Conservation (phyloP, 1,140 invertebrate species). For the Drosophila sulfurigaster region DNA sequence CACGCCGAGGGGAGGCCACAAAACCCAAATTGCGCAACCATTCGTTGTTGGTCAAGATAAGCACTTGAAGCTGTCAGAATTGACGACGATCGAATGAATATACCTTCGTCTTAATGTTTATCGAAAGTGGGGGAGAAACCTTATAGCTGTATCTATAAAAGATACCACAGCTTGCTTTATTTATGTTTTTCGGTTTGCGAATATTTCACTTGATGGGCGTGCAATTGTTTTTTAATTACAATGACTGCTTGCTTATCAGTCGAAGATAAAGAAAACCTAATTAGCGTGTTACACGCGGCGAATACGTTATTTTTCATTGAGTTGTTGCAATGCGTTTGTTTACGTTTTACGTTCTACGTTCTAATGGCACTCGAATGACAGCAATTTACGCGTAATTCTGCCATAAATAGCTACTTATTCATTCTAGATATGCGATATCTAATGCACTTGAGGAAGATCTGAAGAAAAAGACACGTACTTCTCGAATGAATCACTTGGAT, state of each 20-base stretch:
- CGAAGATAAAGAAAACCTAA: background rate
- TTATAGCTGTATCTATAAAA: constrained; percentile 3
- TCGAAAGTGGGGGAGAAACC: background rate
- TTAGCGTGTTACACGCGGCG: constrained; percentile 1
- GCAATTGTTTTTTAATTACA: constrained; percentile 50
- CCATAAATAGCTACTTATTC: constrained; percentile 3
- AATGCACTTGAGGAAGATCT: background rate
- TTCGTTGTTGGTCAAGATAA: constrained; percentile 55
- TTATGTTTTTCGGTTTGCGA: background rate
- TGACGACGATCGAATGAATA: constrained; percentile 18
- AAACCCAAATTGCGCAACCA: constrained; percentile 56
- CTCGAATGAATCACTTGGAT: background rate
- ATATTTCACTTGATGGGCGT: constrained; percentile 23
- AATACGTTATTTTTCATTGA: background rate
- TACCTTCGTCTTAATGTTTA: background rate
- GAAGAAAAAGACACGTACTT: background rate
- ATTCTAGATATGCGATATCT: constrained; percentile 2
- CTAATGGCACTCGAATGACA: background rate
- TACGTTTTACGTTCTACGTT: background rate
- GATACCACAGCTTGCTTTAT: background rate
- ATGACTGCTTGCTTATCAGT: constrained; percentile 22
- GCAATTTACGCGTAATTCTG: constrained; percentile 4
- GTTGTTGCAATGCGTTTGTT: background rate
- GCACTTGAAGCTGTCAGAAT: constrained; percentile 50
- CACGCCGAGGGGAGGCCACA: constrained; percentile 17